Evolutionary conservation across 2,888 invertebrate genomes (phyloP).

Genomic region (Drosophila paramelanica): DNA sequence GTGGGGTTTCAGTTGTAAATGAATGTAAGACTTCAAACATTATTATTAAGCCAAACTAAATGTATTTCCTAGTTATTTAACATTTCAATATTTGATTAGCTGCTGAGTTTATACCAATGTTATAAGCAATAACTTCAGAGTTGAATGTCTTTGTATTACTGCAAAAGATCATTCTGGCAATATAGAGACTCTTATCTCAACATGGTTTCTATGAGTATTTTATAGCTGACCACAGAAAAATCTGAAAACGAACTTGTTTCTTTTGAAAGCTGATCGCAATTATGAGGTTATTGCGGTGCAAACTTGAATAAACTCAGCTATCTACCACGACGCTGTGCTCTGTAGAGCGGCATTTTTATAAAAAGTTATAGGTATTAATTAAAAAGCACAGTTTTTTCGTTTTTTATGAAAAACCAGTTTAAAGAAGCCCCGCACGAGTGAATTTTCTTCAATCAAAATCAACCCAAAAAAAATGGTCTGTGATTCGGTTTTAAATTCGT

Average conservation of each 20-base stretch:
- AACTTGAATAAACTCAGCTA: slow-evolving; percentile 10
- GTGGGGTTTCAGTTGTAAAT: background rate
- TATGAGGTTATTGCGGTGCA: slow-evolving; percentile 46
- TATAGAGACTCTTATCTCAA: background rate
- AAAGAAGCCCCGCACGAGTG: slow-evolving; percentile 64
- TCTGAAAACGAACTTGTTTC: slow-evolving; percentile 23
- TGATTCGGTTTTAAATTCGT: background rate
- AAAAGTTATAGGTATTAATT: slow-evolving; percentile 39
- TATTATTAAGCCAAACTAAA: slow-evolving; percentile 1
- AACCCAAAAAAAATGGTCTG: background rate
- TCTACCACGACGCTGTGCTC: background rate
- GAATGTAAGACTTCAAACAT: background rate
- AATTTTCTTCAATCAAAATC: slow-evolving; percentile 3
- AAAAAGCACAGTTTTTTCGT: slow-evolving; percentile 25
- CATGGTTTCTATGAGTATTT: background rate
- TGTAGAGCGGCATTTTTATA: slow-evolving; percentile 30
- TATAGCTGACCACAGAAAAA: background rate
- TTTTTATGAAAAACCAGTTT: slow-evolving; percentile 43
- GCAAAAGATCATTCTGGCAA: slow-evolving; percentile 12
- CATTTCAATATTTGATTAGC: slow-evolving; percentile 59
- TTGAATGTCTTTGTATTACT: background rate
- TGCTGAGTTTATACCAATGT: slow-evolving; percentile 22
- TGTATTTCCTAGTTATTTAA: background rate
- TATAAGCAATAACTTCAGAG: slow-evolving; percentile 1
- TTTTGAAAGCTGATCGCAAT: slow-evolving; percentile 43